Percentiles rank a stretch among this genome's conserved stretches.
These are phyloP conservation scores for Lampropteryx suffumata DNA, from an alignment of 2,888 invertebrate species.

Conservation along the genomic window DNA sequence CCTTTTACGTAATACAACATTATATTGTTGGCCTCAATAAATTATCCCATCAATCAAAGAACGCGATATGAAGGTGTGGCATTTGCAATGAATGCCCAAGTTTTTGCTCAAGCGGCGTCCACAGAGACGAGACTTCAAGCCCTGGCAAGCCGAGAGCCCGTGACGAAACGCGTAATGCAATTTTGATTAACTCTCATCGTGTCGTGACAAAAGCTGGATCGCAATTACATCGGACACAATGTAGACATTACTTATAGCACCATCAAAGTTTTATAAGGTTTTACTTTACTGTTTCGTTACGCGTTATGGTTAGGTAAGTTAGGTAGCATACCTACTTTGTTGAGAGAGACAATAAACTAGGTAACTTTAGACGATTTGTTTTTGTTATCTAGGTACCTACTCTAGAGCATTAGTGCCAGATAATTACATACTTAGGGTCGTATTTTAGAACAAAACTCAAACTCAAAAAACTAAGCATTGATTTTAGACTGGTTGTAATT, in stretches of 20 bases:
- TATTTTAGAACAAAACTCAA: no score
- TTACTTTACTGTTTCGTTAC: background rate
- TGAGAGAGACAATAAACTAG: no score
- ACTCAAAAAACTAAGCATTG: no score
- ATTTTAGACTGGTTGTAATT: no score
- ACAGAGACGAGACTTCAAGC: slow-evolving; percentile 8
- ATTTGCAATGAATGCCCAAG: slow-evolving; percentile 50
- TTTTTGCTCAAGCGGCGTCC: slow-evolving; percentile 50
- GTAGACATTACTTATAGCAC: slow-evolving; percentile 62
- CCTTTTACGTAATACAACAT: slow-evolving; percentile 12
- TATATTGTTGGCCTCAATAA: slow-evolving; percentile 38
- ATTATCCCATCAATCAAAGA: slow-evolving; percentile 62
- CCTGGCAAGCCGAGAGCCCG: slow-evolving; percentile 41
- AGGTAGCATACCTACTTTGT: no score
- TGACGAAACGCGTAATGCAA: slow-evolving; percentile 75
- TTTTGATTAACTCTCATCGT: slow-evolving; percentile 71
- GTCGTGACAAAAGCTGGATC: slow-evolving; percentile 47
- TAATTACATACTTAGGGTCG: no score
- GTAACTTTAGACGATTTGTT: no score
- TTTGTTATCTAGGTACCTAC: no score
- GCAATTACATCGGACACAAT: slow-evolving; percentile 53
- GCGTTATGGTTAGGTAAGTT: no score
- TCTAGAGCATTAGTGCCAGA: no score
- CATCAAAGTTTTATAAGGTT: slow-evolving; percentile 25
- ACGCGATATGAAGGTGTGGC: slow-evolving; percentile 47